Evolutionary conservation across 2,113 vertebrate genomes (phyloP).

Genomic region (Bolborhynchus lineola): DNA sequence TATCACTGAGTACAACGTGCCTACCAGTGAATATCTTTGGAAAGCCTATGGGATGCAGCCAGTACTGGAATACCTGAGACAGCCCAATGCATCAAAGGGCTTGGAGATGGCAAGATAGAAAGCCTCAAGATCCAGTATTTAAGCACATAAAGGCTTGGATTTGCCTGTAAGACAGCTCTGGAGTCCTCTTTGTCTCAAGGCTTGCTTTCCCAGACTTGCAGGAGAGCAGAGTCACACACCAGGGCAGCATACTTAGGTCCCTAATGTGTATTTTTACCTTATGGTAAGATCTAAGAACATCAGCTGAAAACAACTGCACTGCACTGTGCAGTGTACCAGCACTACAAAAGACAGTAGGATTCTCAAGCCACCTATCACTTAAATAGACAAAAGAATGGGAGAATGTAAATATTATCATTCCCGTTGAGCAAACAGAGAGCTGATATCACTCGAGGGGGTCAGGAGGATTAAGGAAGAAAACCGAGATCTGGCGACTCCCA

Average conservation of each 20-base stretch:
- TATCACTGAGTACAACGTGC: rapidly evolving
- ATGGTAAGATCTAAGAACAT: background rate
- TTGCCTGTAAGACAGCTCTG: background rate
- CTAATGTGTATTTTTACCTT: background rate
- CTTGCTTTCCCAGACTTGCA: background rate
- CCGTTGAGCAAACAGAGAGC: background rate
- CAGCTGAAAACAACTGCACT: background rate
- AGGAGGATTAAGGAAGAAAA: background rate
- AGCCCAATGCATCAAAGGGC: background rate
- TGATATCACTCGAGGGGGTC: background rate
- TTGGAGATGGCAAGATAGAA: background rate
- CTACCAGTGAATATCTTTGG: rapidly evolving
- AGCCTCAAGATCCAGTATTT: background rate
- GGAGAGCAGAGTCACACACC: rapidly evolving
- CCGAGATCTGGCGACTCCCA: background rate
- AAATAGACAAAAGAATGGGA: constrained; percentile 8
- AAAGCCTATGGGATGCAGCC: background rate
- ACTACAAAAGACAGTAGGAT: background rate
- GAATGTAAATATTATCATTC: constrained; percentile 50
- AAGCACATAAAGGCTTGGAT: background rate
- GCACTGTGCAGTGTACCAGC: background rate
- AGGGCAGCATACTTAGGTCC: background rate
- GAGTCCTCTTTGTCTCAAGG: background rate
- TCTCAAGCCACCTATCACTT: constrained; percentile 18
- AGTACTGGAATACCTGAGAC: background rate